These are phyloP conservation scores for Conus betulinus DNA, from an alignment of 1,140 invertebrate genomes.

Conservation along the genomic window DNA sequence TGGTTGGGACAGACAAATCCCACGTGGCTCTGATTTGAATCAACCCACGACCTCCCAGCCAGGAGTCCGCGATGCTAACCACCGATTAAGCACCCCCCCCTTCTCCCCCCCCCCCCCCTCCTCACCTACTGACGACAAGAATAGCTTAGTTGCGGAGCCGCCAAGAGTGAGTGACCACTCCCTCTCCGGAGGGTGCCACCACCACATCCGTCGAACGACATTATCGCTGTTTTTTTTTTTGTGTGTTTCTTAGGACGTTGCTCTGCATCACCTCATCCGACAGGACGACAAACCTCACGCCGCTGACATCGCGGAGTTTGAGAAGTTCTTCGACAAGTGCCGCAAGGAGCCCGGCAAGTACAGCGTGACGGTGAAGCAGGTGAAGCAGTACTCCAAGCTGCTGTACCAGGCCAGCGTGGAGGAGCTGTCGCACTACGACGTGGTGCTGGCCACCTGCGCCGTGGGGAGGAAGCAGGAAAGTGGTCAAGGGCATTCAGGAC, in stretches of 20 bases:
- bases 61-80: too few relatives aligned
- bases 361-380: slow-evolving; percentile 29
- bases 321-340: slow-evolving; percentile 42
- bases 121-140: background rate
- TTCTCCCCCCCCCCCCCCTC: too few relatives aligned
- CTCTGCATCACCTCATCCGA: slow-evolving; percentile 60
- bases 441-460: slow-evolving; percentile 58
- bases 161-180: background rate
- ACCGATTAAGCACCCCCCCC: too few relatives aligned
- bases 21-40: too few relatives aligned
- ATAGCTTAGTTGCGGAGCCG: background rate
- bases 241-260: slow-evolving; percentile 22
- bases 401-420: slow-evolving; percentile 45
- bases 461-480: slow-evolving; percentile 47
- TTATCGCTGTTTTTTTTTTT: background rate
- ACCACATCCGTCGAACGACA: too few relatives aligned
- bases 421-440: slow-evolving; percentile 52
- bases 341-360: background rate
- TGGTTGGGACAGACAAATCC: too few relatives aligned
- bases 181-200: too few relatives aligned
- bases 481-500: slow-evolving; percentile 31
- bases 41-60: too few relatives aligned
- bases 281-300: slow-evolving; percentile 54
- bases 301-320: slow-evolving; percentile 52
- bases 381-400: slow-evolving; percentile 47